phyloP scores from a whole-genome alignment of 2,113 vertebrate genomes.

The Enhydra lutris region DNA sequence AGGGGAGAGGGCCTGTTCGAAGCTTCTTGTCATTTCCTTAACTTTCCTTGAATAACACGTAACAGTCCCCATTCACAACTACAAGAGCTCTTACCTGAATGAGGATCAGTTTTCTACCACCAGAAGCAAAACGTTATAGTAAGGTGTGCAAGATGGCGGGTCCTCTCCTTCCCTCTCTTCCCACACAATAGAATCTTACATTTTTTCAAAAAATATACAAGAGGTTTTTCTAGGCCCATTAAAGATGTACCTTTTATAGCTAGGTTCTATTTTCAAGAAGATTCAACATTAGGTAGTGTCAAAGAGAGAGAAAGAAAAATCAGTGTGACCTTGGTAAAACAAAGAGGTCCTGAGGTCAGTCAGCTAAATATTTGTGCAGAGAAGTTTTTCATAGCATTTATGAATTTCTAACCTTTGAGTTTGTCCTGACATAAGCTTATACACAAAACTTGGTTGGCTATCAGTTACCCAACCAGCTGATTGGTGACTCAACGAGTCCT shows the following conservation, averaged over 20 bases:
- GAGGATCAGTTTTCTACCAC: neutral
- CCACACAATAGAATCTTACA: neutral
- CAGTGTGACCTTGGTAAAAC: neutral
- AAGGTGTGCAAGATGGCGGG: neutral
- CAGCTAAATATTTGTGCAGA: slow-evolving; percentile 12
- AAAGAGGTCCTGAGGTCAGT: slow-evolving; percentile 1
- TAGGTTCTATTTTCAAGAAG: slow-evolving; percentile 51
- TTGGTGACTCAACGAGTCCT: neutral
- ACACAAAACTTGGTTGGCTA: slow-evolving; percentile 24
- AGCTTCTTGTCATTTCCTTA: neutral
- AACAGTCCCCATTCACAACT: neutral
- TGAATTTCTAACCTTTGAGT: slow-evolving; percentile 26
- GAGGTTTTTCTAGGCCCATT: neutral
- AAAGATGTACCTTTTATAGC: slow-evolving; percentile 37
- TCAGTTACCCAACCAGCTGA: slow-evolving; percentile 18
- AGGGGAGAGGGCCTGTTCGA: neutral
- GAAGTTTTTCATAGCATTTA: slow-evolving; percentile 15
- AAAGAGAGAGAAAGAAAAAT: slow-evolving; percentile 12
- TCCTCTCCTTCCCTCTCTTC: neutral
- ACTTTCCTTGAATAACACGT: neutral
- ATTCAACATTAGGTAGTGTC: neutral
- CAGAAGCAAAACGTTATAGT: neutral
- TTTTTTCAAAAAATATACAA: neutral
- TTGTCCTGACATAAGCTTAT: neutral
- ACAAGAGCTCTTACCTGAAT: neutral